Base-by-base conservation (phyloP, 2,888 invertebrate species). In the Epistrophe eligans region DNA sequence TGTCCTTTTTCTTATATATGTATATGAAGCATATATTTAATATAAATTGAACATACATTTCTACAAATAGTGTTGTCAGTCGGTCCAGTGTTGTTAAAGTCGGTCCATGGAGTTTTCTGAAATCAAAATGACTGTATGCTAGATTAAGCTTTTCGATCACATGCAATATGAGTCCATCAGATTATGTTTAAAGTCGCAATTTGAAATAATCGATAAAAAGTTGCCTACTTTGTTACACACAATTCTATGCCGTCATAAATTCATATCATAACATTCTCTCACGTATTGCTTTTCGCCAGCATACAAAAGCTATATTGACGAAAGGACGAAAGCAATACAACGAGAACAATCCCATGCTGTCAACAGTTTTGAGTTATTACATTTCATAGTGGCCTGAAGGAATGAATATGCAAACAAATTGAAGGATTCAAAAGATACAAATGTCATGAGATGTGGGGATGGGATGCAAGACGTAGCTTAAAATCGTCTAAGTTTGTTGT, bases 301-400 rank as follows among this genome's bases (percentile, higher is more conserved):
- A 13, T 19, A 19, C 11, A 1, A 60, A 38, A 38, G 13, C 13
- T 57, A 38, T 70, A 77, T 67, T 73, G 66, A 66, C 43, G 45
- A 77, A 70, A 45, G 19, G 24, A 74, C 50, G 66, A 57, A 62
- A 76, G 58, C 40, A 70, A 57, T 45, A 8, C 45, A 43, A 73
- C 60, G 62, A 64, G 45, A 76, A 77, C 80, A 77, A 67, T 72
- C 45, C 84, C 52, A 72, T 64, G 80, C 84, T 80, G 84, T 84
- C 84, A 80, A 79, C 72, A 72, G 58, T 84, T 84, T 80, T 84
- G 84, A 84, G 84, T 84, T 84, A 84, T 84, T 84, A 84, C 84
- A 84, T 84, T 80, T 84, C 84, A 72, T 28, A 77, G 66, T 80
- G 45, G 76, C 84, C 80, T 80, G 80, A 84, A 84, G 84, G 80